Base-by-base conservation (phyloP, 92 coral and sea anemone genomes). In the Umimayanthus kanabou region DNA sequence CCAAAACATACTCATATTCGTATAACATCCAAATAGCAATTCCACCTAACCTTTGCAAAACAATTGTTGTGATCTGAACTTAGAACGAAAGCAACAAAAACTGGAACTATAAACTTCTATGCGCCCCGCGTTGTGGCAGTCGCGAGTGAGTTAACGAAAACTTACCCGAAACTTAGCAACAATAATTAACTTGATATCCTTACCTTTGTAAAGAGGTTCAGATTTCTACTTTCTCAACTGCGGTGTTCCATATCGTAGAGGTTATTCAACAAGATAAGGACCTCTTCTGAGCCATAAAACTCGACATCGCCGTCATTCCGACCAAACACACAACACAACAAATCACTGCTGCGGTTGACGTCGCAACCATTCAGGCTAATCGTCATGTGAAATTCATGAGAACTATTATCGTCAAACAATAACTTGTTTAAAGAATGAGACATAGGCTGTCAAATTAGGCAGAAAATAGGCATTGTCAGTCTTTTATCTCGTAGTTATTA, bases 351-450 rank as follows among this genome's bases (percentile, higher is more conserved):
- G 23, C 49, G 13, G 3, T 39, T 43, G 26, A 33, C 79, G 28
- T 88, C 89, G 95, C 95, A 90, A 93, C 93, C n/a, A n/a, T 29
- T 18, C 20, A 1, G 23, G 20, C 79, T 75, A 61, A 61, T 75
- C 30, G 15, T 73, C 79, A 75, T 75, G 53, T n/a, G 39, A 75
- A 75, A 61, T 75, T 75, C 79, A 71, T 39, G 45, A 75, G 47
- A 40, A 30, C 37, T 33, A 16, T 37, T 61, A 20, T 16, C 69
- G 69, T 61, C 20, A 61, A 73, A 28, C 78, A 73, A 39, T 75
- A 16, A 43, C 45, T 39, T 37, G 77, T 16, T 75, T 75, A 37
- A 22, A 75, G 49, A 39, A 75, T 0, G 0, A 28, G 6, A 73
- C 23, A 73, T 16, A 73, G 33, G 43, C 22, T 73, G 77, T 29